These are phyloP conservation scores for Emmelina monodactyla DNA, from an alignment of 2,888 invertebrate species.

Conservation along the genomic window DNA sequence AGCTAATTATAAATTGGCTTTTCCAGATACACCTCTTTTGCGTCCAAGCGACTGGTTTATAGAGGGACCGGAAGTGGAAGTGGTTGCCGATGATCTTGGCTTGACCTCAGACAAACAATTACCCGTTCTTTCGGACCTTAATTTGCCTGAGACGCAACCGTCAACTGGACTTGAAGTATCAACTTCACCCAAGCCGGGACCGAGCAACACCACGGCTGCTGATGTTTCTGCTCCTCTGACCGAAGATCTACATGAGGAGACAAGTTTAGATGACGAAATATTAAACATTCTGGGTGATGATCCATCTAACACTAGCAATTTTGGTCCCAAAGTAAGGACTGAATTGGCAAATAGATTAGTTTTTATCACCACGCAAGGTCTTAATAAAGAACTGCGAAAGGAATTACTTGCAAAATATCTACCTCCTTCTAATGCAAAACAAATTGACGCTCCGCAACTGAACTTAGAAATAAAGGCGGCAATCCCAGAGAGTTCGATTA, in stretches of 20 bases:
- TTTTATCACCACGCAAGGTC: constrained; percentile 3
- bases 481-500: not conserved
- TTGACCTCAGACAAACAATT: not conserved
- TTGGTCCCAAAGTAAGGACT: constrained; percentile 4
- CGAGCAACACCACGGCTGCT: not conserved
- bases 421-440: constrained; percentile 7
- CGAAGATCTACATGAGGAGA: no score
- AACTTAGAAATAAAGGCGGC: constrained; percentile 8
- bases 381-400: constrained; percentile 7
- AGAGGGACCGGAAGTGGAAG: not conserved
- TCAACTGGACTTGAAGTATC: not conserved
- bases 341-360: constrained; percentile 6
- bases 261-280: no score
- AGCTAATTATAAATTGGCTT: no score
- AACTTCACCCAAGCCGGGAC: not conserved
- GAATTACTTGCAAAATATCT: constrained; percentile 6
- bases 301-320: constrained; percentile 2
- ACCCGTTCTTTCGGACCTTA: no score
- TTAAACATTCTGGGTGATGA: constrained; percentile 1
- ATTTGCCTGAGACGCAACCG: no score
- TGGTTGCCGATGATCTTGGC: not conserved
- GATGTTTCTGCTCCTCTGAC: no score
- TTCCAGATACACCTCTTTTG: no score
- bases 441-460: constrained; percentile 6
- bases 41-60: not conserved